Base-by-base conservation (phyloP, 2,797 vertebrate species). In the Pipistrellus kuhlii region DNA sequence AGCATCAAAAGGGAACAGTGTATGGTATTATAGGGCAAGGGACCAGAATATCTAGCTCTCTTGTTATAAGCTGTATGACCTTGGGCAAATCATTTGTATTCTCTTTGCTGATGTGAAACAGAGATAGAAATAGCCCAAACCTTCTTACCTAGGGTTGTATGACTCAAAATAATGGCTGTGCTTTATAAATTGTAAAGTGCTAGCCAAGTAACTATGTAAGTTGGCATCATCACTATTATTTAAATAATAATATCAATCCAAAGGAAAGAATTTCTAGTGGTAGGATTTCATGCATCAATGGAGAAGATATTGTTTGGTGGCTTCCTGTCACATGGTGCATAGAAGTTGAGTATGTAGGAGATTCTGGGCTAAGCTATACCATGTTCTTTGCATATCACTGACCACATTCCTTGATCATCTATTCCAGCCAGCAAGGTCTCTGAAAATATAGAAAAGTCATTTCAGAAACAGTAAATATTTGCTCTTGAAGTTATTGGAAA, bases 401-500 rank as follows among this genome's bases (percentile, higher is more conserved):
- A 81, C 64, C 17, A 20, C 64, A 68, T 68, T 32, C 64, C n/a
- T 68, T 68, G n/a, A 17, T 68, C n/a, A 68, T 68, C 64, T 68
- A 32, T 68, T 35, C n/a, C 64, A 68, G 64, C 75, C 11, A 93
- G 48, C 48, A 62, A 94, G 83, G 68, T 20, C 66, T 25, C 55
- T 57, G 41, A 89, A 91, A 62, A 91, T 81, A 64, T 21, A 53
- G 68, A 78, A 86, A 91, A 75, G 72, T 73, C 62, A 91, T 66
- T 91, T 90, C 66, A 83, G 81, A 94, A 76, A 89, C 38, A 91
- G 89, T 92, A 77, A 87, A 90, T 87, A 94, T 82, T 92, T 85
- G 66, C 75, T 94, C 59, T 77, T 44, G 55, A 91, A 59, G 48
- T 69, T 76, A 88, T 3, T 71, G 4, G 72, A 88, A 93, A 95